A percentile compares a stretch with the other conserved stretches of the same genome.
Conservation (phyloP, 2,888 invertebrate genomes). For the Cataglyphis albicans region DNA sequence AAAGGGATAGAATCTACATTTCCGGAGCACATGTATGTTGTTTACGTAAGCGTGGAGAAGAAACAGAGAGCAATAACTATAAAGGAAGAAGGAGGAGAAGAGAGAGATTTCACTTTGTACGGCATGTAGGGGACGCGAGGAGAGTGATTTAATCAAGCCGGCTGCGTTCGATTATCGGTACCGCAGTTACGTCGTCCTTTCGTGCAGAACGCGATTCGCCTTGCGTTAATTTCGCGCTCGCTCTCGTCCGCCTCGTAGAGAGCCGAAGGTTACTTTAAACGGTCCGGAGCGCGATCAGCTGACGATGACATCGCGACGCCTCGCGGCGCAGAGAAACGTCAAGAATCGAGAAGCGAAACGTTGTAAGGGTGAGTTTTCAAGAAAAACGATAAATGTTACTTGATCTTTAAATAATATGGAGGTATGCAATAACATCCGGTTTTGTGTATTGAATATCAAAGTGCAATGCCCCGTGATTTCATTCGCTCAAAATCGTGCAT, state of each 20-base stretch:
- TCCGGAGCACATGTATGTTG: not conserved
- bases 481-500: not conserved
- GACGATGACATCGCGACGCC: not conserved
- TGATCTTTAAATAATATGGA: not conserved
- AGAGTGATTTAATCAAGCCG: constrained; percentile 47
- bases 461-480: not conserved
- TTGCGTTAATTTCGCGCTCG: constrained; percentile 52
- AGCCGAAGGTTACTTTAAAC: constrained; percentile 13
- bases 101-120: not conserved
- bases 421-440: not conserved
- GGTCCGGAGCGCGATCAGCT: not conserved
- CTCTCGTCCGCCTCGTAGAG: not conserved
- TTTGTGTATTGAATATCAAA: not conserved
- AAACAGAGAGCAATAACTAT: constrained; percentile 23
- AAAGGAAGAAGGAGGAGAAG: constrained; percentile 20
- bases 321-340: not conserved
- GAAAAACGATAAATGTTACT: not conserved
- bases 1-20: constrained; percentile 18
- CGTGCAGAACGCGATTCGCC: constrained; percentile 41
- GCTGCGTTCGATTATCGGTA: constrained; percentile 51
- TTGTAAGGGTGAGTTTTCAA: not conserved
- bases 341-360: not conserved
- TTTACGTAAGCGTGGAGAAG: constrained; percentile 5
- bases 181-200: constrained; percentile 46
- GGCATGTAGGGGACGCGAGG: not conserved